A percentile compares a stretch with the other conserved stretches of the same genome.
Conservation (phyloP, 2,797 vertebrate genomes). For the Heteromormyrus szaboi region DNA sequence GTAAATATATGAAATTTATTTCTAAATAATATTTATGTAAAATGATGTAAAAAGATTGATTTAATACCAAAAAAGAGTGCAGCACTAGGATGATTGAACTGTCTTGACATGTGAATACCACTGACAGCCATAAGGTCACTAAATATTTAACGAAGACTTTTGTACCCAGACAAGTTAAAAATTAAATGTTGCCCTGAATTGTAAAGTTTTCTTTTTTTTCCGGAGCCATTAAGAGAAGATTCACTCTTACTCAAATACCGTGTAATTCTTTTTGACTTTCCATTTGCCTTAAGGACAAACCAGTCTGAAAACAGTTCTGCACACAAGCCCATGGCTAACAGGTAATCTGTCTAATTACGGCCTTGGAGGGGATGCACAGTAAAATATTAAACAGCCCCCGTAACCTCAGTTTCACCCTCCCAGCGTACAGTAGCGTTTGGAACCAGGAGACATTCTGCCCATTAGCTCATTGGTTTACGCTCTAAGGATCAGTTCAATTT, state of each 20-base stretch:
- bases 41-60: not conserved
- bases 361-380: conserved; percentile 77
- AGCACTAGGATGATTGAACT: conserved; percentile 41
- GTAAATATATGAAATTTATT: not conserved
- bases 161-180: conserved; percentile 75
- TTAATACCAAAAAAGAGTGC: not conserved
- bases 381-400: conserved; percentile 84
- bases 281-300: conserved; percentile 88
- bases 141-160: conserved; percentile 78
- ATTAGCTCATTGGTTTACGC: conserved; percentile 77
- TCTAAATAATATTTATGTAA: not conserved
- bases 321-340: conserved; percentile 82
- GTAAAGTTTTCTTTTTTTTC: conserved; percentile 58
- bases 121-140: conserved; percentile 62
- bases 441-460: conserved; percentile 66
- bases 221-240: conserved; percentile 63
- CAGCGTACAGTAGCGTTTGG: conserved; percentile 68
- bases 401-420: conserved; percentile 91
- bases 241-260: conserved; percentile 70
- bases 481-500: conserved; percentile 67
- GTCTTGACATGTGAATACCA: conserved; percentile 55
- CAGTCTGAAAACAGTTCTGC: conserved; percentile 78
- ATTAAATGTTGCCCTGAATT: conserved; percentile 67
- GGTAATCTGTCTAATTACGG: conserved; percentile 98
- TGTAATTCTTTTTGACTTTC: conserved; percentile 89